Percentiles rank a stretch among this genome's conserved stretches.
Evolutionary conservation across 2,888 invertebrate species (phyloP).

Genomic region (Ctena decussata): DNA sequence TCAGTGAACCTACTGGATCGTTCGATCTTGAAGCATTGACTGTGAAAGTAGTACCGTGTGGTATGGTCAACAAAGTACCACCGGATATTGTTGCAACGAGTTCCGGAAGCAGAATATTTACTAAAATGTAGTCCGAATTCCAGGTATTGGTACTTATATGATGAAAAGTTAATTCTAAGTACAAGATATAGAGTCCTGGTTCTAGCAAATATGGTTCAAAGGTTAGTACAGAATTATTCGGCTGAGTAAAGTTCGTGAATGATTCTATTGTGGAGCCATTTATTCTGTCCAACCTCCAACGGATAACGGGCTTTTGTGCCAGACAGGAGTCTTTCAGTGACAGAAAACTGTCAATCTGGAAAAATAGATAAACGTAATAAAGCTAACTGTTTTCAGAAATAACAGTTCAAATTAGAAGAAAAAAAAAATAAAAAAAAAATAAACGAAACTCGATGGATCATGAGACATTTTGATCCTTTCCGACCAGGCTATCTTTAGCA

Average conservation of each 20-base stretch:
- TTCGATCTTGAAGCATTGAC: conserved; percentile 41
- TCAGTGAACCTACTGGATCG: conserved; percentile 30
- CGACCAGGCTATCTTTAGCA: no score
- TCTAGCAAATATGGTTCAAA: conserved; percentile 36
- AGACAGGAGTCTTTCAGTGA: not conserved
- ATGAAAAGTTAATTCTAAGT: conserved; percentile 42
- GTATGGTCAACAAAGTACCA: conserved; percentile 30
- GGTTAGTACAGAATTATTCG: conserved; percentile 45
- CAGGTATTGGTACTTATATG: conserved; percentile 21
- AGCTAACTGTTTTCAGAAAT: no score
- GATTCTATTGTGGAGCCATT: not conserved
- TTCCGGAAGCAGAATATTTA: conserved; percentile 48
- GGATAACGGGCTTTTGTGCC: not conserved
- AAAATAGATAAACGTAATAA: no score
- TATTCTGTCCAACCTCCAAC: conserved; percentile 18
- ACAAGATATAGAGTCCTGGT: conserved; percentile 42
- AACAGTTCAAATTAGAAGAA: no score
- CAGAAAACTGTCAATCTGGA: conserved; percentile 46
- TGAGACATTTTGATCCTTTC: no score
- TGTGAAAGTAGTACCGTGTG: conserved; percentile 32
- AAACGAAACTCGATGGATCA: no score
- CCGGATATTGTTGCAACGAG: conserved; percentile 51
- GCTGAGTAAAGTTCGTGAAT: conserved; percentile 26
- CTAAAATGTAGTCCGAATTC: conserved; percentile 33
- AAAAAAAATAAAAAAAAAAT: no score